phyloP scores from a whole-genome alignment of 2,888 invertebrate genomes.

The Pseudococcus longispinus region DNA sequence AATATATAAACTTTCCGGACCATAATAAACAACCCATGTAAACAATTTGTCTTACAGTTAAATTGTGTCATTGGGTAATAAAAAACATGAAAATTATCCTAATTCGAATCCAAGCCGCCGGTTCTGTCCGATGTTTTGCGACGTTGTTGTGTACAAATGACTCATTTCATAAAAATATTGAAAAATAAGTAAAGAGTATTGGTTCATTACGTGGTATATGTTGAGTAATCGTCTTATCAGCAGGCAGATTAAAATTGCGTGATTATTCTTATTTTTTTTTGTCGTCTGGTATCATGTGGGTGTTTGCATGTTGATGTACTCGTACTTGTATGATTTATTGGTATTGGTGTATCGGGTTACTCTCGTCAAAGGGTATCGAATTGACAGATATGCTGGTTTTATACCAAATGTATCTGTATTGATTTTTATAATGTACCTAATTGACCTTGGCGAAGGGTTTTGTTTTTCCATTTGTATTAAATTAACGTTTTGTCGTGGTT shows the following conservation, averaged over 20 bases:
- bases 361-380: not conserved
- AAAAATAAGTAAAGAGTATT: not conserved
- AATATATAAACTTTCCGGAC: not conserved
- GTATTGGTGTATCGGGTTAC: not conserved
- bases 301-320: slow-evolving; percentile 2
- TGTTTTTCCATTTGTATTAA: not conserved
- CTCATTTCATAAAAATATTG: not conserved
- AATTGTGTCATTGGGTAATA: slow-evolving; percentile 22
- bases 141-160: not conserved
- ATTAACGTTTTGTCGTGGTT: not conserved
- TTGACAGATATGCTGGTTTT: not conserved
- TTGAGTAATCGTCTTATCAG: not conserved
- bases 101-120: not conserved
- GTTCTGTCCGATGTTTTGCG: not conserved
- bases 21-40: not conserved
- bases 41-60: not conserved
- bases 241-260: not conserved
- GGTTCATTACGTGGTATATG: not conserved
- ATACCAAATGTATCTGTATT: not conserved
- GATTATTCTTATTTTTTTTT: not conserved
- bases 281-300: not conserved
- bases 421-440: not conserved
- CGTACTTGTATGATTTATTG: not conserved
- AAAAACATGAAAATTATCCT: not conserved
- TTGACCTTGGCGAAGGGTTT: not conserved